Percentiles rank a stretch among this genome's conserved stretches.
These are phyloP conservation scores for Sinocyclocheilus anophthalmus DNA, from an alignment of 2,113 vertebrate genomes.

Conservation along the genomic window DNA sequence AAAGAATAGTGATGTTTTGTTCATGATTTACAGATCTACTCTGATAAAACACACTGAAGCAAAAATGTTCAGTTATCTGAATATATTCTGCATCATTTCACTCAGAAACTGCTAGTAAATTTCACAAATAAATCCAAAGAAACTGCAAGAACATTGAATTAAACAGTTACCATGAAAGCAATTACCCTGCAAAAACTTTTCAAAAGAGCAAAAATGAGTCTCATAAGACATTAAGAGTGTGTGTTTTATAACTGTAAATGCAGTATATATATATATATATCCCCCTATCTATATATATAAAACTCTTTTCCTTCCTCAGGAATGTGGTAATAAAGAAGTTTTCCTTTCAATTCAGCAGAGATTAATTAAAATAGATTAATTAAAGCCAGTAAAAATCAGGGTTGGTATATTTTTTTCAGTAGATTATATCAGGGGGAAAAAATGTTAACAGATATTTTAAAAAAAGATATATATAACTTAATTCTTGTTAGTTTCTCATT, in stretches of 20 bases:
- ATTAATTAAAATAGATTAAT: not conserved
- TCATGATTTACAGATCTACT: not conserved
- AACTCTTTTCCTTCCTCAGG: not conserved
- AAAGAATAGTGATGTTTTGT: not conserved
- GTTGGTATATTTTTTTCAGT: too few relatives aligned
- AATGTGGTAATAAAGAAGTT: not conserved
- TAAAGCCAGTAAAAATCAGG: not conserved
- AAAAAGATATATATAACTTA: too few relatives aligned
- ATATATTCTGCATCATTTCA: not conserved
- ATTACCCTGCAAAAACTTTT: not conserved
- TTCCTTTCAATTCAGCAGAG: conserved; percentile 9
- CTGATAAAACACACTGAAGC: not conserved
- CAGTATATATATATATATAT: not conserved
- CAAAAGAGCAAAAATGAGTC: not conserved
- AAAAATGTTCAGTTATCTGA: not conserved
- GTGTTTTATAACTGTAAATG: not conserved
- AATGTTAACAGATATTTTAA: too few relatives aligned
- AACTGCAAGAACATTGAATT: not conserved
- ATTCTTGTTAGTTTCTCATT: too few relatives aligned
- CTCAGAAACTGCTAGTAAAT: not conserved
- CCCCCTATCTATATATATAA: not conserved
- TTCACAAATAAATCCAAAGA: not conserved
- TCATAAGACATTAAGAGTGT: not conserved
- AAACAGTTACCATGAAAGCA: not conserved
- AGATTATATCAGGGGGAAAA: too few relatives aligned